phyloP scores from a whole-genome alignment of 2,888 invertebrate genomes.

The Caenorhabditis sulstoni region DNA sequence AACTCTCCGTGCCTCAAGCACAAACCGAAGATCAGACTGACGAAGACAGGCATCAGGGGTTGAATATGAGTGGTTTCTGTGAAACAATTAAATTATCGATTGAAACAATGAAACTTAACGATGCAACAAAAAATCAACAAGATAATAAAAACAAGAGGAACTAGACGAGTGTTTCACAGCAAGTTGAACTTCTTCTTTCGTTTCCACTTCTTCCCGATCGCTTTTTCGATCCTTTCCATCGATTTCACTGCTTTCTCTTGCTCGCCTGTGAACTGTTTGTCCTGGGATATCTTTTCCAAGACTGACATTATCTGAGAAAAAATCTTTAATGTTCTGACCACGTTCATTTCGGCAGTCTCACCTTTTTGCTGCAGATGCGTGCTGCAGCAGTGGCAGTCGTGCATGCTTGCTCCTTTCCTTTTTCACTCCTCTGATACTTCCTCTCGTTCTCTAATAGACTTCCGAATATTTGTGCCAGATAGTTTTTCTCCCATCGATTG shows the following conservation, averaged over 20 bases:
- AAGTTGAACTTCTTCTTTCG: conserved; percentile 51
- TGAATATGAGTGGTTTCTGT: conserved; percentile 8
- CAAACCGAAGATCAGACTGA: conserved; percentile 68
- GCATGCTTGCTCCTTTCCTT: conserved; percentile 49
- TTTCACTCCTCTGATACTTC: conserved; percentile 58
- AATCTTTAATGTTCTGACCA: no score
- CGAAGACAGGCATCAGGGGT: conserved; percentile 62
- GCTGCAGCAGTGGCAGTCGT: conserved; percentile 32
- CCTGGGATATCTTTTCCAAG: conserved; percentile 39
- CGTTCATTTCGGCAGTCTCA: no score
- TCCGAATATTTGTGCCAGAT: conserved; percentile 63
- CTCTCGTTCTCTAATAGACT: conserved; percentile 58
- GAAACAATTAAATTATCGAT: conserved; percentile 24
- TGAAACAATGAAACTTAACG: neutral
- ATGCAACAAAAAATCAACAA: conserved; percentile 9
- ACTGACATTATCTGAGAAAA: conserved; percentile 36
- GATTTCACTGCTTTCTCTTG: conserved; percentile 38
- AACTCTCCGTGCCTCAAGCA: conserved; percentile 77
- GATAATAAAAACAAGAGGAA: conserved; percentile 16
- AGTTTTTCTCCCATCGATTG: conserved; percentile 68
- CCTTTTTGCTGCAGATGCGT: conserved; percentile 52
- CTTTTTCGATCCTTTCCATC: conserved; percentile 38
- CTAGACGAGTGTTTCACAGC: neutral
- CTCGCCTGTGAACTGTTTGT: conserved; percentile 39
- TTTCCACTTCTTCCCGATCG: conserved; percentile 55